Conservation (phyloP, 1,140 invertebrate genomes). For the Drosophila eugracilis region DNA sequence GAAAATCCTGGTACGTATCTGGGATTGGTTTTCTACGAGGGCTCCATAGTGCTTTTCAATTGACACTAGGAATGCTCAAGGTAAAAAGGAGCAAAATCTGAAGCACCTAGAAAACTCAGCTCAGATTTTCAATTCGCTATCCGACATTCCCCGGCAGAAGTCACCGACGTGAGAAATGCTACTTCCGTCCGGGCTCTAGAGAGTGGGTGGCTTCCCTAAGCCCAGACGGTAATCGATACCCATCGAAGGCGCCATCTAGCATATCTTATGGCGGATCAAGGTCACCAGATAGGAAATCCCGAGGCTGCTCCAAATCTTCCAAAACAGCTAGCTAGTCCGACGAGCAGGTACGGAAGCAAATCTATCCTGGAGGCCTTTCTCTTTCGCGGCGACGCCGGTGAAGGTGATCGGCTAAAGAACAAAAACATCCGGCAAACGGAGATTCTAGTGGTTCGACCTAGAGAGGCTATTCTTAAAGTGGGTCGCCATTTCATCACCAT, state of each 20-base stretch:
- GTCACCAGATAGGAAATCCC: conserved; percentile 95
- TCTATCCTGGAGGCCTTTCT: conserved; percentile 95
- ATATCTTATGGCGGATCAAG: conserved; percentile 97
- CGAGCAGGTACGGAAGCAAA: conserved; percentile 95
- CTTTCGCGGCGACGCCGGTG: conserved; percentile 90
- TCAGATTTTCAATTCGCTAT: conserved; percentile 98
- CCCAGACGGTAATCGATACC: conserved; percentile 94
- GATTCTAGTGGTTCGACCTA: conserved; percentile 97
- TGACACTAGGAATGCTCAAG: conserved; percentile 97
- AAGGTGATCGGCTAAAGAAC: conserved; percentile 91
- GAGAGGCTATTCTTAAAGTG: conserved; percentile 95
- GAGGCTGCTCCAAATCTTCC: conserved; percentile 95
- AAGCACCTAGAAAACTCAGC: conserved; percentile 95
- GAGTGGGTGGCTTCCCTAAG: conserved; percentile 90
- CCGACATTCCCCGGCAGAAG: conserved; percentile 96
- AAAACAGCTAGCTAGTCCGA: conserved; percentile 92
- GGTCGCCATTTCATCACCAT: conserved; percentile 84
- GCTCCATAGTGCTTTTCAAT: conserved; percentile 97
- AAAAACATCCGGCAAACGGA: conserved; percentile 98
- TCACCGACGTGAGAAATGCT: conserved; percentile 94
- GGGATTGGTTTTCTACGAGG: conserved; percentile 99
- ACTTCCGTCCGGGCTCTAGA: conserved; percentile 86
- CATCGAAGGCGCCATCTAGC: conserved; percentile 96
- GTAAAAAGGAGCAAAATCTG: conserved; percentile 94
- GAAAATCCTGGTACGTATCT: conserved; percentile 95